Evolutionary conservation across 2,113 vertebrate genomes (phyloP).

Genomic region (Engraulis encrasicolus): DNA sequence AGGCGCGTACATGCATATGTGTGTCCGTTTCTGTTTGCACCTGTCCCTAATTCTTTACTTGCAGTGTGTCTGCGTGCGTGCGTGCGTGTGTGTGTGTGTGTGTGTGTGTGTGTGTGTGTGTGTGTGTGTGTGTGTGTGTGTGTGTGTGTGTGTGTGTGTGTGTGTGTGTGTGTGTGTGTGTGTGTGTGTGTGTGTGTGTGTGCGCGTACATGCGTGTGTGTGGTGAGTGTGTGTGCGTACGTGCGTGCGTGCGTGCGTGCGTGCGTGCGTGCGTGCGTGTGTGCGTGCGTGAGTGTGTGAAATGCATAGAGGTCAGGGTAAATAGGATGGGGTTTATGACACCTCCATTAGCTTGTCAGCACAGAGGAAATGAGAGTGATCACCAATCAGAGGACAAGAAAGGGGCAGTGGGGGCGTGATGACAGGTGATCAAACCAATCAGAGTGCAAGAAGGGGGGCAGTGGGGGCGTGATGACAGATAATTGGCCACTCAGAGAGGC

Average conservation of each 20-base stretch:
- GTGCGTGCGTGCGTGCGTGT: too few species aligned
- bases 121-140: background rate
- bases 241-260: background rate
- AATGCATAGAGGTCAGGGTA: too few species aligned
- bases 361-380: constrained; percentile 11
- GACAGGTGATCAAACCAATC: background rate
- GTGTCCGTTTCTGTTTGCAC: too few species aligned
- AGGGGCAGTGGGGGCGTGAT: background rate
- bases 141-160: background rate
- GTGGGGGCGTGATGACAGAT: background rate
- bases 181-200: too few species aligned
- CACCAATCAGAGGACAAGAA: background rate
- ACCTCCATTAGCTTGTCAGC: constrained; percentile 3
- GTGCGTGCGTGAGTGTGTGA: background rate
- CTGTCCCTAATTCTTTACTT: too few species aligned
- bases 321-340: background rate
- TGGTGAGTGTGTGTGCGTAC: background rate
- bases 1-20: too few species aligned
- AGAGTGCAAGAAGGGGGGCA: background rate
- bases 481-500: background rate
- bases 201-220: too few species aligned
- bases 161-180: background rate
- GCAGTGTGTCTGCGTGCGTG: too few species aligned
- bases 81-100: background rate
- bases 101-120: background rate